phyloP scores from a whole-genome alignment of 2,113 vertebrate genomes.

The Macaca nemestrina region DNA sequence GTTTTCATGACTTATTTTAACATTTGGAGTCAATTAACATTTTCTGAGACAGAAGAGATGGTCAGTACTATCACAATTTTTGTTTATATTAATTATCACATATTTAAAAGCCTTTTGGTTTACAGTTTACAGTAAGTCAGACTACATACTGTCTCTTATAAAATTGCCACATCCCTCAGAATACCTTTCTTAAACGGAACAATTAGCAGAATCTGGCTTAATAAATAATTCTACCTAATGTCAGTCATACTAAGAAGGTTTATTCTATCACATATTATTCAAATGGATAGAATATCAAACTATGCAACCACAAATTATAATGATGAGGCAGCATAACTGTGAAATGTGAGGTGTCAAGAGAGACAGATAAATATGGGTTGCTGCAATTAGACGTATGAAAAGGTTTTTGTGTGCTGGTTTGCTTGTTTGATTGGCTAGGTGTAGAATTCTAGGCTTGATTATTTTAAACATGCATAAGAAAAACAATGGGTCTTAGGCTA shows the following conservation, averaged over 20 bases:
- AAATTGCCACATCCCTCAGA: background rate
- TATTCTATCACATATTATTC: conserved; percentile 2
- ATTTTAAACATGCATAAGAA: background rate
- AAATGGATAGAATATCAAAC: background rate
- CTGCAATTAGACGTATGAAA: background rate
- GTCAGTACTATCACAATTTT: background rate
- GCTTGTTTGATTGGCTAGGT: background rate
- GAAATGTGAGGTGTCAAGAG: background rate
- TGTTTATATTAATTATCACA: conserved; percentile 32
- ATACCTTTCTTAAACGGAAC: background rate
- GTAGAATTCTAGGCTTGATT: background rate
- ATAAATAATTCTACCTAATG: background rate
- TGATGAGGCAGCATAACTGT: background rate
- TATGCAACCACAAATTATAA: conserved; percentile 9
- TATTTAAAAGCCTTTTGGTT: conserved; percentile 14
- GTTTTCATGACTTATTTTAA: conserved; percentile 6
- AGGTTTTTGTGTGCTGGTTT: background rate
- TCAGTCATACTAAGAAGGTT: background rate
- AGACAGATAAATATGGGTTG: background rate
- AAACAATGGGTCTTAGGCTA: background rate
- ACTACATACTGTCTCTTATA: background rate
- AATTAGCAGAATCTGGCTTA: background rate
- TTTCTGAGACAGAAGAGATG: conserved; percentile 25
- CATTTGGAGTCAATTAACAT: background rate
- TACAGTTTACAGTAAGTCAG: background rate